These are phyloP conservation scores for Ecdyonurus torrentis DNA, from an alignment of 2,888 invertebrate genomes.

Conservation along the genomic window DNA sequence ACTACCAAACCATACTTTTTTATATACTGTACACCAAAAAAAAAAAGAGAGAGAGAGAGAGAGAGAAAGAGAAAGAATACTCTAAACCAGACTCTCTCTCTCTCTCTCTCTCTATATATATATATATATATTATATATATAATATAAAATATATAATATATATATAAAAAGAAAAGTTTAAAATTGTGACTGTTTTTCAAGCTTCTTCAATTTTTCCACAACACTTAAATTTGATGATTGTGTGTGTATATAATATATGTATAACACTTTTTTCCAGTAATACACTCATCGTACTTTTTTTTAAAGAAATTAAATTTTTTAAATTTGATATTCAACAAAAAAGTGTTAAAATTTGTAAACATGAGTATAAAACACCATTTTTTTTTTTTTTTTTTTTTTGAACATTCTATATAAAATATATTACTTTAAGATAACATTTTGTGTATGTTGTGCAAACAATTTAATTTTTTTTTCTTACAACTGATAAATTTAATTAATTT, in stretches of 20 bases:
- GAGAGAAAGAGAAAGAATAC: neutral
- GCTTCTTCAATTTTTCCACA: neutral
- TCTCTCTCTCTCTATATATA: neutral
- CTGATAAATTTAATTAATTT: too few relatives aligned
- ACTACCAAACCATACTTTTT: too few relatives aligned
- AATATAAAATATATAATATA: neutral
- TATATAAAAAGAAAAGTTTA: neutral
- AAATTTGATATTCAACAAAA: neutral
- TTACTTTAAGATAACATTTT: too few relatives aligned
- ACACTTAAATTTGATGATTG: neutral
- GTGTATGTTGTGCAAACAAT: too few relatives aligned
- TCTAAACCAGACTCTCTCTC: neutral
- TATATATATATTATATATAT: neutral
- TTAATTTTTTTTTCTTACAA: too few relatives aligned
- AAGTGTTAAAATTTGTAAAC: neutral
- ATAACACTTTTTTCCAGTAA: too few relatives aligned
- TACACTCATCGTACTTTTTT: too few relatives aligned
- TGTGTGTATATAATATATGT: too few relatives aligned
- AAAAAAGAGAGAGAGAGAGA: neutral
- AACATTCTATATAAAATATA: too few relatives aligned
- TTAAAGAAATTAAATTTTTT: neutral
- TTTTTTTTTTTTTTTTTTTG: too few relatives aligned
- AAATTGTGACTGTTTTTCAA: neutral
- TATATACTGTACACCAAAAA: too few relatives aligned
- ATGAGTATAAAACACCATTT: neutral